Evolutionary conservation across 2,888 invertebrate genomes (phyloP).

Genomic region (Abrostola triplasia): DNA sequence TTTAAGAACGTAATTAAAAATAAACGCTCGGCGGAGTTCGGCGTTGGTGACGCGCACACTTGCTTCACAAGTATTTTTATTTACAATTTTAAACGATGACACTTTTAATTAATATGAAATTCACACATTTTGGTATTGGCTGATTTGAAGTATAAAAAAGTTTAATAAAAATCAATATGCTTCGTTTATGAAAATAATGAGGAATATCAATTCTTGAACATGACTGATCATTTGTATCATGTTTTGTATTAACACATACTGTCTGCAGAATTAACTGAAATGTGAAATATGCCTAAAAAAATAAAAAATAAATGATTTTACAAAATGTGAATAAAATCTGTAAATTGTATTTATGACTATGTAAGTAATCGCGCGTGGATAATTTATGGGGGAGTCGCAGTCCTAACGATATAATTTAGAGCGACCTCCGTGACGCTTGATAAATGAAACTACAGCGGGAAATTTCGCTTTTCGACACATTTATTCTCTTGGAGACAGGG

Average conservation of each 20-base stretch:
- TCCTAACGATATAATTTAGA: conserved; percentile 55
- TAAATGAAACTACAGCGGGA: conserved; percentile 51
- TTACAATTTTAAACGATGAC: conserved; percentile 36
- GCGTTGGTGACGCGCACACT: conserved; percentile 29
- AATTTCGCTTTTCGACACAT: conserved; percentile 50
- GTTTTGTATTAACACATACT: background rate
- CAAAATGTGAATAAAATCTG: conserved; percentile 18
- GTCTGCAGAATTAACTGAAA: background rate
- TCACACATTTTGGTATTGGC: conserved; percentile 1
- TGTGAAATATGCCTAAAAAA: background rate
- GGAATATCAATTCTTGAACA: background rate
- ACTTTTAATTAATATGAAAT: conserved; percentile 35
- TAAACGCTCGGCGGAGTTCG: conserved; percentile 60
- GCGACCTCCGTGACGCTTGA: conserved; percentile 46
- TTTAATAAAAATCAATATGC: background rate
- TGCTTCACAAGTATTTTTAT: conserved; percentile 14
- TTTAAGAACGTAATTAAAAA: conserved; percentile 73
- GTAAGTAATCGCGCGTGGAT: conserved; percentile 43
- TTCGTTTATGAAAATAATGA: conserved; percentile 1
- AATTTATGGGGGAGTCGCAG: conserved; percentile 46
- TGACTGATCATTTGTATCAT: background rate
- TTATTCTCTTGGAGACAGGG: conserved; percentile 40
- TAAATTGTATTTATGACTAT: conserved; percentile 29
- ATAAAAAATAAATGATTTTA: conserved; percentile 3
- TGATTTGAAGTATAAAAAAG: background rate